Evolutionary conservation across 2,888 invertebrate species (phyloP).

Genomic region (Xanthorhoe designata): DNA sequence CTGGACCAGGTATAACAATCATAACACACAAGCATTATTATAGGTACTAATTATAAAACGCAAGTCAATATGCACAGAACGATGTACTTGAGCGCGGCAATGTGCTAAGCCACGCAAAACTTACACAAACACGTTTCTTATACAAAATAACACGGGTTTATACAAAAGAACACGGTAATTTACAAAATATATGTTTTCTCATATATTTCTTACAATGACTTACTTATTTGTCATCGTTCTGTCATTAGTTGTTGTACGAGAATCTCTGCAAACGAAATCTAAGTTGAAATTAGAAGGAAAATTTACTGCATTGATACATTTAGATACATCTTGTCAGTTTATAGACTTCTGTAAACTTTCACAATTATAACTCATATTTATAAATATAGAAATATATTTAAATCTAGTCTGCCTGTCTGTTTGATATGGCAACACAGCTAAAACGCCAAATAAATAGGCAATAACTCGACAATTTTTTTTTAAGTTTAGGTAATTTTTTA

Average conservation of each 20-base stretch:
- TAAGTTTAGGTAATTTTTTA: background rate
- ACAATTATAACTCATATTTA: too few species aligned
- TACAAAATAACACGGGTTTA: conserved; percentile 9
- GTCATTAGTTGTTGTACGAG: conserved; percentile 66
- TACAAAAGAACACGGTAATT: conserved; percentile 1
- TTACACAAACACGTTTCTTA: conserved; percentile 2
- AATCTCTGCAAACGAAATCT: conserved; percentile 72
- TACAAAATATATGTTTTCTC: conserved; percentile 10
- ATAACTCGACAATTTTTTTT: too few species aligned
- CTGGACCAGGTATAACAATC: background rate
- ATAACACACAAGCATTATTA: conserved; percentile 10
- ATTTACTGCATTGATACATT: conserved; percentile 27
- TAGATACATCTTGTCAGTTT: conserved; percentile 3
- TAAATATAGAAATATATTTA: too few species aligned
- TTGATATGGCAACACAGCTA: too few species aligned
- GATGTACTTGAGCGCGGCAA: conserved; percentile 50
- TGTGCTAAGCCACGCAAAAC: conserved; percentile 50
- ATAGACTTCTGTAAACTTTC: too few species aligned
- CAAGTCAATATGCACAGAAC: conserved; percentile 56
- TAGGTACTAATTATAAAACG: background rate
- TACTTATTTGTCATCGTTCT: conserved; percentile 82
- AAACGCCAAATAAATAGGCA: too few species aligned
- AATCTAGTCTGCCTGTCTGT: too few species aligned
- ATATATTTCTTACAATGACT: conserved; percentile 54
- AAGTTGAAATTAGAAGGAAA: conserved; percentile 43